These are phyloP conservation scores for Linhomoeus sp. DNA, from an alignment of 2,888 invertebrate species.

Conservation along the genomic window DNA sequence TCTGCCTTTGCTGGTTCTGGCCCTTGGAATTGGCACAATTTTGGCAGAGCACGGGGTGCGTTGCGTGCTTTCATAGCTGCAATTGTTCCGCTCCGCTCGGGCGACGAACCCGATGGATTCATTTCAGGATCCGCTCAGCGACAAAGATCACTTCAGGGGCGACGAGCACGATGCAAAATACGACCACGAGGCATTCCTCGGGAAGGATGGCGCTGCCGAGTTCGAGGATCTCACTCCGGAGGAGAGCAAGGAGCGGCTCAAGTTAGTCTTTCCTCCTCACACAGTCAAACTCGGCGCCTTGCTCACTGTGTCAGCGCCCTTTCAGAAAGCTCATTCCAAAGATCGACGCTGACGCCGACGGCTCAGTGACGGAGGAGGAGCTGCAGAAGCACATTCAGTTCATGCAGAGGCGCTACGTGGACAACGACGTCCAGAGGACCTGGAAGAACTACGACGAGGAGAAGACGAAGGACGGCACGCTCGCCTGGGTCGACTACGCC, in stretches of 20 bases:
- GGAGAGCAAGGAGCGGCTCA: slow-evolving; percentile 67
- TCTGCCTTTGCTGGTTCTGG: no score
- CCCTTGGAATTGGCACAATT: no score
- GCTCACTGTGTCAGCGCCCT: no score
- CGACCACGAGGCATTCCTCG: slow-evolving; percentile 91
- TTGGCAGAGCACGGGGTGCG: no score
- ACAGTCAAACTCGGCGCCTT: no score
- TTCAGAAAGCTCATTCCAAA: slow-evolving; percentile 69
- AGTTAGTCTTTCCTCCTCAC: slow-evolving; percentile 22
- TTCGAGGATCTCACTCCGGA: slow-evolving; percentile 85
- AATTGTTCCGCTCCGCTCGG: no score
- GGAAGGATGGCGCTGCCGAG: slow-evolving; percentile 67
- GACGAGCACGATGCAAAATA: slow-evolving; percentile 49
- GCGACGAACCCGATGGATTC: no score
- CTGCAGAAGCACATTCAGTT: slow-evolving; percentile 85
- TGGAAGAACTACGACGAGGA: slow-evolving; percentile 64
- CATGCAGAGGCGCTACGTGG: slow-evolving; percentile 68
- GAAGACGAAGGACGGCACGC: slow-evolving; percentile 40
- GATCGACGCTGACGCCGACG: slow-evolving; percentile 68
- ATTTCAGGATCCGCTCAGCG: no score
- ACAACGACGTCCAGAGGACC: slow-evolving; percentile 72
- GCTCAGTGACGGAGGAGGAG: slow-evolving; percentile 61
- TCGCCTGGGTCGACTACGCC: slow-evolving; percentile 61
- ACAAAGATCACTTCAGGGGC: slow-evolving; percentile 5
- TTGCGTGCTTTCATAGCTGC: no score